A percentile compares a stretch with the other conserved stretches of the same genome.
These are phyloP conservation scores for Pangasianodon hypophthalmus DNA, from an alignment of 2,113 vertebrate species.

Conservation along the genomic window DNA sequence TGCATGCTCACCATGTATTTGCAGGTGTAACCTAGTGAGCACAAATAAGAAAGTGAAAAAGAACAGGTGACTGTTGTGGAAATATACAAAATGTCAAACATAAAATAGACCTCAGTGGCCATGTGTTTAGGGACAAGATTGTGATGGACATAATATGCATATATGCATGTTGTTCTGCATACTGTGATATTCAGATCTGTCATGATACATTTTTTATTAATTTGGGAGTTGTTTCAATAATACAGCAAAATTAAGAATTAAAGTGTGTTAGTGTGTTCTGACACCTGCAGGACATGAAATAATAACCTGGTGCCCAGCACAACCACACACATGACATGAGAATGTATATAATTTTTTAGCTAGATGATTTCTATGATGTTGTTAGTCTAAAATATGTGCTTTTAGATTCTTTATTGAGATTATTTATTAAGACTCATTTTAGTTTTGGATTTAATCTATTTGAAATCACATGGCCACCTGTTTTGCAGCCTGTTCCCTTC, in stretches of 20 bases:
- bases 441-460: neutral
- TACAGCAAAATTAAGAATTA: neutral
- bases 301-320: neutral
- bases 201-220: neutral
- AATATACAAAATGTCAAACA: neutral
- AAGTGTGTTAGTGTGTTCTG: neutral
- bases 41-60: neutral
- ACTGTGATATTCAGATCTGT: neutral
- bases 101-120: neutral
- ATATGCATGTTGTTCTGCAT: too few species aligned
- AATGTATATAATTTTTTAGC: neutral
- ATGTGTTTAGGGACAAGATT: neutral
- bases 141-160: neutral
- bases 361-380: neutral
- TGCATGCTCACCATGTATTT: neutral
- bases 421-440: neutral
- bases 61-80: neutral
- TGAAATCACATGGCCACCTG: neutral
- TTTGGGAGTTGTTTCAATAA: neutral
- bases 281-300: neutral
- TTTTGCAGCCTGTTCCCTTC: neutral
- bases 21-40: constrained; percentile 10
- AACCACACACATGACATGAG: neutral
- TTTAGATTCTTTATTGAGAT: neutral
- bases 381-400: neutral